phyloP scores from a whole-genome alignment of 2,797 vertebrate genomes.

The Sebastes jordani region DNA sequence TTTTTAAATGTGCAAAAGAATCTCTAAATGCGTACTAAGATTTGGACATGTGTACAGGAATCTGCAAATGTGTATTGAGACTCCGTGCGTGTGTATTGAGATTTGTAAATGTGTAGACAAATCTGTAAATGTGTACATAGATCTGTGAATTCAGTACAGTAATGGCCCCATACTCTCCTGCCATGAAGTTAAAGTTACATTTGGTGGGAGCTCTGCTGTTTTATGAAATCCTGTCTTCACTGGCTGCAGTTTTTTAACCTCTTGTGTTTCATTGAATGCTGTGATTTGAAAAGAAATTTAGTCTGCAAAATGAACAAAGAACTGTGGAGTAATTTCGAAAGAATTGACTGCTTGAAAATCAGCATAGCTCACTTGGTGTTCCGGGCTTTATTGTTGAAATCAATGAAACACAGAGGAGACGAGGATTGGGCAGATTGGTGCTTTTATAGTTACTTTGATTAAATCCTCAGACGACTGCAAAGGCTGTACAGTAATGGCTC shows the following conservation, averaged over 20 bases:
- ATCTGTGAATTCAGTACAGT: no score
- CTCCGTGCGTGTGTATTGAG: no score
- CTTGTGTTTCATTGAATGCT: conserved; percentile 4
- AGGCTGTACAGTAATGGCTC: not conserved
- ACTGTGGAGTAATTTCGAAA: not conserved
- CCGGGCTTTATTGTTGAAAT: conserved; percentile 35
- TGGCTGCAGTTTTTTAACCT: not conserved
- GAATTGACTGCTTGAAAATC: conserved; percentile 25
- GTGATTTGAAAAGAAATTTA: not conserved
- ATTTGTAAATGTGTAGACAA: no score
- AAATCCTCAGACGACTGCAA: conserved; percentile 17
- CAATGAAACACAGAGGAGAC: conserved; percentile 35
- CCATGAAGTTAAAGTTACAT: not conserved
- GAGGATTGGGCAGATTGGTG: conserved; percentile 18
- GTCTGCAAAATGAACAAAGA: conserved; percentile 12
- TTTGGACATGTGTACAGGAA: no score
- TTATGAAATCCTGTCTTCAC: not conserved
- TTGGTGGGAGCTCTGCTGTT: not conserved
- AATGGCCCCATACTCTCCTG: not conserved
- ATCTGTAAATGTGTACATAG: no score
- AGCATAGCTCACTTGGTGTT: conserved; percentile 19
- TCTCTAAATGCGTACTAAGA: no score
- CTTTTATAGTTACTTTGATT: conserved; percentile 33
- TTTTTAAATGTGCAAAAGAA: no score
- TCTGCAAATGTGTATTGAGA: no score